Conservation (phyloP, 2,888 invertebrate species). For the Leucozona laternaria region DNA sequence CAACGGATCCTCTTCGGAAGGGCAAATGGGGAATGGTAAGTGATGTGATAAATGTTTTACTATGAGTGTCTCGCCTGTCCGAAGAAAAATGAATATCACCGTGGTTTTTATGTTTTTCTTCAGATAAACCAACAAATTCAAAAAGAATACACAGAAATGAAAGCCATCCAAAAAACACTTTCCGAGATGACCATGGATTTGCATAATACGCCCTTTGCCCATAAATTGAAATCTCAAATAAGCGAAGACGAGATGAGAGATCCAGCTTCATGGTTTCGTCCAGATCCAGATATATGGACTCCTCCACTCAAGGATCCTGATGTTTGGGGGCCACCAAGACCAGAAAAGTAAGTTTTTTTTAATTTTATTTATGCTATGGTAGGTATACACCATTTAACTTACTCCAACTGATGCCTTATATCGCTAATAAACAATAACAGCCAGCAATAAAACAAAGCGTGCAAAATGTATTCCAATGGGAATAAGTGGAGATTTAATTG, state of each 20-base stretch:
- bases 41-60: neutral
- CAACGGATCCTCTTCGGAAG: constrained; percentile 91
- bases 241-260: constrained; percentile 82
- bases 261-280: constrained; percentile 85
- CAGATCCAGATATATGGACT: constrained; percentile 92
- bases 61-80: neutral
- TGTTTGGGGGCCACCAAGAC: constrained; percentile 94
- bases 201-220: constrained; percentile 84
- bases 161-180: constrained; percentile 85
- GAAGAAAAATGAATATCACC: neutral
- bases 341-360: constrained; percentile 87
- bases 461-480: too few relatives aligned
- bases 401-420: too few relatives aligned
- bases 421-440: too few relatives aligned
- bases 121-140: constrained; percentile 95
- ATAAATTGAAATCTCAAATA: constrained; percentile 81
- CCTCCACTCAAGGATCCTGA: constrained; percentile 89
- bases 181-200: constrained; percentile 83
- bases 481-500: too few relatives aligned
- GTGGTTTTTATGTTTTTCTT: neutral
- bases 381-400: too few relatives aligned
- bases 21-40: constrained; percentile 95
- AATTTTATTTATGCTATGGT: neutral
- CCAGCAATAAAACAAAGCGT: too few relatives aligned
- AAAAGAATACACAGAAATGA: constrained; percentile 95